Conservation (phyloP, 2,888 invertebrate genomes). For the Agrotis puta region DNA sequence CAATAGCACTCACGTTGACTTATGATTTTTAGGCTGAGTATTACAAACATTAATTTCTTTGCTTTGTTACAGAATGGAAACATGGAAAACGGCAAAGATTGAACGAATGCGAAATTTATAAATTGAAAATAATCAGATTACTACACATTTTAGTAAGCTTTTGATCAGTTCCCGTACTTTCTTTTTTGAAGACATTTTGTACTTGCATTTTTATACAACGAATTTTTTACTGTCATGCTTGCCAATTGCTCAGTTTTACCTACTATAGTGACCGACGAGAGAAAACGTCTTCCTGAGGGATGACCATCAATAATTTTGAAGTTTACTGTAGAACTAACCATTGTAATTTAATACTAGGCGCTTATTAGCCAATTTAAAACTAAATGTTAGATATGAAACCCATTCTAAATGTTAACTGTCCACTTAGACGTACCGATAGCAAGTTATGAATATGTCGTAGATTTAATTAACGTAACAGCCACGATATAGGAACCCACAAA, state of each 20-base stretch:
- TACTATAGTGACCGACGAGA: constrained; percentile 48
- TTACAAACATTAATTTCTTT: not conserved
- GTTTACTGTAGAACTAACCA: constrained; percentile 27
- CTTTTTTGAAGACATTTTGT: constrained; percentile 57
- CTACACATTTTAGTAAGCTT: constrained; percentile 40
- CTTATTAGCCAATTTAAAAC: constrained; percentile 31
- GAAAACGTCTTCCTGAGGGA: constrained; percentile 31
- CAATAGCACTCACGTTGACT: not conserved
- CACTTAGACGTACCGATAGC: constrained; percentile 25
- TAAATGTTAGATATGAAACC: constrained; percentile 29
- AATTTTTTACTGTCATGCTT: constrained; percentile 57
- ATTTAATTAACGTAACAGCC: constrained; percentile 4
- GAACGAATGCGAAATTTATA: constrained; percentile 32
- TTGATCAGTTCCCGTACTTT: constrained; percentile 32
- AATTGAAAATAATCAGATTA: constrained; percentile 33
- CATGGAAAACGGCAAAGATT: constrained; percentile 85
- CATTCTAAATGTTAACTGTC: constrained; percentile 36
- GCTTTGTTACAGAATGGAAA: constrained; percentile 80
- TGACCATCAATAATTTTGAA: constrained; percentile 20
- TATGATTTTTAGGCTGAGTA: no score
- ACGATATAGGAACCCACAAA: constrained; percentile 12
- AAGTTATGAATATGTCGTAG: constrained; percentile 23
- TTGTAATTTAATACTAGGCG: constrained; percentile 32
- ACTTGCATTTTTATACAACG: constrained; percentile 72
- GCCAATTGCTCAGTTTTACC: constrained; percentile 43